These are phyloP conservation scores for Cossypha polioptera DNA, from an alignment of 2,797 vertebrate genomes.

Conservation along the genomic window DNA sequence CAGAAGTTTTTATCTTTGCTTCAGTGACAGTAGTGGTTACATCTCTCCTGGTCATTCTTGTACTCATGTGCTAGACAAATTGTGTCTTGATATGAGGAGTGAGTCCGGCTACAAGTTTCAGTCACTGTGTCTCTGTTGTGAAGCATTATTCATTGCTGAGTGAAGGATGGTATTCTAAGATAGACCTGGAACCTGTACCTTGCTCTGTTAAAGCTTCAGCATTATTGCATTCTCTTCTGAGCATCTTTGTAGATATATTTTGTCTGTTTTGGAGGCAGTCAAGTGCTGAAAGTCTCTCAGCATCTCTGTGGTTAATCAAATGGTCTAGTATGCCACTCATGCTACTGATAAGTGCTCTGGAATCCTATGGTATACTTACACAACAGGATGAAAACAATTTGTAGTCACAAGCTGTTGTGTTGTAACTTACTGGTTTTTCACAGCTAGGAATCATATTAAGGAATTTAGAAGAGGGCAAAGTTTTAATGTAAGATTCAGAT, in stretches of 20 bases:
- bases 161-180: background rate
- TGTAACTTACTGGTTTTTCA: background rate
- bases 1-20: background rate
- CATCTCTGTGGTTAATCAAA: background rate
- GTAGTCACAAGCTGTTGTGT: background rate
- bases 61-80: background rate
- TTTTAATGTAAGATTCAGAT: background rate
- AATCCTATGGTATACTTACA: background rate
- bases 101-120: background rate
- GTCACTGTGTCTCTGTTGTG: background rate
- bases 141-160: background rate
- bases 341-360: background rate
- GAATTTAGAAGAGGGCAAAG: background rate
- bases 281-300: background rate
- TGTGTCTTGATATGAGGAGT: background rate
- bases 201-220: background rate
- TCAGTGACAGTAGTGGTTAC: background rate
- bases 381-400: slow-evolving; percentile 2
- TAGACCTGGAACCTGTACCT: background rate
- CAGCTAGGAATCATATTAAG: background rate
- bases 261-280: background rate
- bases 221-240: background rate
- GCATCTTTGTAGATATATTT: background rate
- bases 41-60: background rate
- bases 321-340: background rate